These are phyloP conservation scores for Chironomus tentans DNA, from an alignment of 2,888 invertebrate species.

Conservation along the genomic window DNA sequence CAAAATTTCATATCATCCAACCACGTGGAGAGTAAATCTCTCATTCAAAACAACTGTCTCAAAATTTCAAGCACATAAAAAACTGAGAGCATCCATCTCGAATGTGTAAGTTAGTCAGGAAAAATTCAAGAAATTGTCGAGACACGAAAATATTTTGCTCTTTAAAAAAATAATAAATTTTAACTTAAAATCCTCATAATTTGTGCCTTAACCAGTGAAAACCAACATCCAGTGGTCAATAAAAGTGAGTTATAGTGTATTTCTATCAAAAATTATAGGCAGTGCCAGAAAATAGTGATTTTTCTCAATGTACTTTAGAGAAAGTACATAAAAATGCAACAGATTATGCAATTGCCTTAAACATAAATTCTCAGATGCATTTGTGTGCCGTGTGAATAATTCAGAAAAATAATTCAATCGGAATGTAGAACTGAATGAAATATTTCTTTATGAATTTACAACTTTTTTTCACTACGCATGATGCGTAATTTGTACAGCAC, in stretches of 20 bases:
- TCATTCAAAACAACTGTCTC: no score
- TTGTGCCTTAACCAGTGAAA: not conserved
- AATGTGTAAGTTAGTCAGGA: not conserved
- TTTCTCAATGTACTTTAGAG: not conserved
- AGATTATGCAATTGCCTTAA: not conserved
- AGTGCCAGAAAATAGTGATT: not conserved
- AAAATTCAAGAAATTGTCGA: not conserved
- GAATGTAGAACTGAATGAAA: no score
- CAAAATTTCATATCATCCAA: no score
- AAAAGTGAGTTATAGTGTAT: not conserved
- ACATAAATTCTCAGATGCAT: not conserved
- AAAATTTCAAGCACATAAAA: no score
- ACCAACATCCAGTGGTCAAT: no score
- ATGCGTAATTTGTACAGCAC: no score
- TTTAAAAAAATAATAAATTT: not conserved
- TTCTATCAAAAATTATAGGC: not conserved
- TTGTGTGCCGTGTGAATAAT: not conserved
- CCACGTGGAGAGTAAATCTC: no score
- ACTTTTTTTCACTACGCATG: not conserved
- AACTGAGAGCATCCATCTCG: no score
- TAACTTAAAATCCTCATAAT: not conserved
- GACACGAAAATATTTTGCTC: not conserved
- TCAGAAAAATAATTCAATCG: not conserved
- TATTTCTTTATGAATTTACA: not conserved
- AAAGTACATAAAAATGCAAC: not conserved